Base-by-base conservation (phyloP, 2,888 invertebrate species). In the Callyntrura sp. region DNA sequence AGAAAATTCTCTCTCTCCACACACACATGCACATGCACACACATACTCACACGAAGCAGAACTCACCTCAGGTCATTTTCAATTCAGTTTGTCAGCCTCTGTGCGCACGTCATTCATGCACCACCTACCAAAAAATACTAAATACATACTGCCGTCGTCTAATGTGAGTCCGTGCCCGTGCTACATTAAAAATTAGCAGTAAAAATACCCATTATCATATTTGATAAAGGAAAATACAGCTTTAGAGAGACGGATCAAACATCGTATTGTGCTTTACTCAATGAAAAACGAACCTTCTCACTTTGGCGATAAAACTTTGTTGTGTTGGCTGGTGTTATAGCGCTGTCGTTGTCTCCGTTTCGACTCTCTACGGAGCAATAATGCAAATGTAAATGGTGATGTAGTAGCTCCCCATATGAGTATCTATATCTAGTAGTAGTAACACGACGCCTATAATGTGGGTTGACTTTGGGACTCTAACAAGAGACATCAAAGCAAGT, bases 181-280 rank as follows among this genome's bases (percentile, higher is more conserved):
- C 23, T 76, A 17, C 76, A 76, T 23, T 76, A 76, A 76, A 76
- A 76, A 76, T 76, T 76, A 76, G 76, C 23, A 51, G 25, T 76
- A 51, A 76, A 73, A 76, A 76, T 76, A 76, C 51, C 76, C 76
- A 76, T 76, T 76, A 76, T 76, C 76, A 51, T 25, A 73, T 76
- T 51, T 76, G 76, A 76, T 25, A 76, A n/a, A 76, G 51, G 17
- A 28, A 65, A 28, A 17, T 25, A 28, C 5, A 20, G 20, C 8
- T 28, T 35, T 35, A 35, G 35, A 35, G 35, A 35, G 35, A 35
- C 35, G 35, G 35, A 35, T 35, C 35, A 35, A 35, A 35, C 35
- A 35, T 35, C 2, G 6, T 35, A 6, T 35, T 60, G 60, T 23
- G n/a, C 62, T 3, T 35, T 35, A 35, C 35, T 35, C 43, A 43